Evolutionary conservation across 2,888 invertebrate genomes (phyloP).

Genomic region (Drosophila anceps): DNA sequence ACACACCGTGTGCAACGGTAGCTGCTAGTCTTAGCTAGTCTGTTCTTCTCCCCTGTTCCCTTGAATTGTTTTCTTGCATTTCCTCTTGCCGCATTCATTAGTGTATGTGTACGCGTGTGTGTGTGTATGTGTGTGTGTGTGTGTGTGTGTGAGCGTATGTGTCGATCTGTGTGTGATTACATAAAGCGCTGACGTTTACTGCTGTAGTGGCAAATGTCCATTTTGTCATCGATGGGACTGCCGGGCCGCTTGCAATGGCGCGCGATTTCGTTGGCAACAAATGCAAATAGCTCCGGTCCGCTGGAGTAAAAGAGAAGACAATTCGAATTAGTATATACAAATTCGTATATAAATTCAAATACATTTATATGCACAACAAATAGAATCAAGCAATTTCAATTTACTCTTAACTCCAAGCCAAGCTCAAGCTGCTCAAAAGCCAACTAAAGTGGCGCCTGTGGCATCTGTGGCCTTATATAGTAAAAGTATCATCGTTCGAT

Average conservation of each 20-base stretch:
- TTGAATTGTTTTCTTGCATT: constrained; percentile 5
- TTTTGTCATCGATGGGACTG: constrained; percentile 90
- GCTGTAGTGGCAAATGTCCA: constrained; percentile 91
- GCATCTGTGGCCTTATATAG: too few relatives aligned
- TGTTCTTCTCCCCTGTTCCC: not conserved
- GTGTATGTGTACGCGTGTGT: constrained; percentile 4
- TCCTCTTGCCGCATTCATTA: constrained; percentile 7
- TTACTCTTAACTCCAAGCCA: not conserved
- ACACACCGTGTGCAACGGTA: not conserved
- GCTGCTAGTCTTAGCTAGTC: not conserved
- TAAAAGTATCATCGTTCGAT: too few relatives aligned
- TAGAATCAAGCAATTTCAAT: too few relatives aligned
- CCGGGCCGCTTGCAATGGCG: constrained; percentile 90
- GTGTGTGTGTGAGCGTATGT: constrained; percentile 12
- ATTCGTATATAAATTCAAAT: not conserved
- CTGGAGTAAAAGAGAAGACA: constrained; percentile 56
- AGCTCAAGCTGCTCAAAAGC: too few relatives aligned
- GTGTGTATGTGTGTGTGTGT: constrained; percentile 6
- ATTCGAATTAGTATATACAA: not conserved
- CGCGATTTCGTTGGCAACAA: constrained; percentile 90
- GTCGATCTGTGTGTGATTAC: constrained; percentile 83
- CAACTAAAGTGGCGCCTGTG: too few relatives aligned
- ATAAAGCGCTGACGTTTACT: constrained; percentile 90
- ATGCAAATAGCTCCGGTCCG: constrained; percentile 89
- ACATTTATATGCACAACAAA: not conserved